phyloP scores from a whole-genome alignment of 2,113 vertebrate species.

The Loxodonta africana region DNA sequence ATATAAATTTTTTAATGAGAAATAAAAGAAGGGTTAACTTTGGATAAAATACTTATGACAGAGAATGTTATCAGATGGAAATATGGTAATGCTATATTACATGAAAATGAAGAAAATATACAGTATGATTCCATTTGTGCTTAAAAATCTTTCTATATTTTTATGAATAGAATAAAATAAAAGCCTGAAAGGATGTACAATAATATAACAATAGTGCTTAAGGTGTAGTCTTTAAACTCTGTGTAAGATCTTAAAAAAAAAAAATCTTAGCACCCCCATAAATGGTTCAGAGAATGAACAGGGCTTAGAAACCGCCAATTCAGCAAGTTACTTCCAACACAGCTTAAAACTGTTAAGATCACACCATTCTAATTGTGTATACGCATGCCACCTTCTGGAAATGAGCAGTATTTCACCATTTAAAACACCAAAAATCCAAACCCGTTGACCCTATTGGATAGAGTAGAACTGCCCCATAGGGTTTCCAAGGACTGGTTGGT shows the following conservation, averaged over 20 bases:
- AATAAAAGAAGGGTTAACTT: background rate
- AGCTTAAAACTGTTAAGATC: background rate
- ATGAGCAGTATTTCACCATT: slow-evolving; percentile 52
- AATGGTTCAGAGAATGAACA: background rate
- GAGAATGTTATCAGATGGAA: slow-evolving; percentile 19
- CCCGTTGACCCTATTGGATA: no score
- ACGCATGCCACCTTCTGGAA: slow-evolving; percentile 78
- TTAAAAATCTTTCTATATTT: background rate
- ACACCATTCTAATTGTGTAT: background rate
- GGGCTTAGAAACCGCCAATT: background rate
- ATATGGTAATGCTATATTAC: background rate
- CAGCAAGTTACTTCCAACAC: background rate
- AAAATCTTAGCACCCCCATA: background rate
- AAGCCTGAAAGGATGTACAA: background rate
- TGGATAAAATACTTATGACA: slow-evolving; percentile 17
- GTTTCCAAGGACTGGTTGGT: no score
- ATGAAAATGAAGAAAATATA: background rate
- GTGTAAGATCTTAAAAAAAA: background rate
- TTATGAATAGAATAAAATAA: slow-evolving; percentile 3
- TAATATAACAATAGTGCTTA: background rate
- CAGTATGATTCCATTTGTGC: background rate
- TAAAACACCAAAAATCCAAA: no score
- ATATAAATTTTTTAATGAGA: background rate
- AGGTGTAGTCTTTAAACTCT: background rate
- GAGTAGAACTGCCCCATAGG: no score